Evolutionary conservation across 2,797 vertebrate species (phyloP).

Genomic region (Cottoperca gobio): DNA sequence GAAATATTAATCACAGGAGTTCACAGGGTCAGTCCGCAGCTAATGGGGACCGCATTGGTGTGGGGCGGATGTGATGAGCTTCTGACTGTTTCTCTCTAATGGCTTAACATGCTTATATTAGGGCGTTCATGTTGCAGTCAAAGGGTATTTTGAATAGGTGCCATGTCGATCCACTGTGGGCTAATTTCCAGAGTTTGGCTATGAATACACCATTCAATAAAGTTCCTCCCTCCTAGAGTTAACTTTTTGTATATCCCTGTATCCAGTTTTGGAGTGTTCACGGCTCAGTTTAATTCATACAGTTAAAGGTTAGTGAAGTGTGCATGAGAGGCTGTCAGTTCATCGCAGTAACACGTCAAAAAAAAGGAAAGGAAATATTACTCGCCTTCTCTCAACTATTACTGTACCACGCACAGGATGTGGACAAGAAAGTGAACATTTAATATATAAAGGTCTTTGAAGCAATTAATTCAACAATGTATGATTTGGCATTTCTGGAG

Average conservation of each 20-base stretch:
- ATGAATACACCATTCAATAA: conserved; percentile 60
- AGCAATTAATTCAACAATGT: conserved; percentile 10
- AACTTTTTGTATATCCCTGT: conserved; percentile 21
- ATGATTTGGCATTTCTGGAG: conserved; percentile 1
- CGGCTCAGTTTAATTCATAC: conserved; percentile 3
- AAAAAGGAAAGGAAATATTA: not conserved
- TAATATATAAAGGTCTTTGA: conserved; percentile 5
- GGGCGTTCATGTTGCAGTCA: conserved; percentile 59
- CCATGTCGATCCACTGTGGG: conserved; percentile 31
- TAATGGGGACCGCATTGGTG: conserved; percentile 72
- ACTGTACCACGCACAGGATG: not conserved
- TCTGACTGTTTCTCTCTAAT: conserved; percentile 69
- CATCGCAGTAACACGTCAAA: conserved; percentile 3
- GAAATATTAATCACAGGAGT: conserved; percentile 78
- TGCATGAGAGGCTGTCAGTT: not conserved
- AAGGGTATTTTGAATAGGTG: conserved; percentile 52
- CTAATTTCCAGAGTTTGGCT: conserved; percentile 49
- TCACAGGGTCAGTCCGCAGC: conserved; percentile 67
- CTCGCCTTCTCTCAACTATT: not conserved
- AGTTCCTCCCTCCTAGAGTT: conserved; percentile 21
- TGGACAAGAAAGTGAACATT: not conserved
- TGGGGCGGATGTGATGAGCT: conserved; percentile 61
- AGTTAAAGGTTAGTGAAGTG: conserved; percentile 26
- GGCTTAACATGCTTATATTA: conserved; percentile 60
- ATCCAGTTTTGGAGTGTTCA: conserved; percentile 4